A percentile compares a stretch with the other conserved stretches of the same genome.
phyloP scores from a whole-genome alignment of 2,797 vertebrate genomes.

The Tapirus indicus region DNA sequence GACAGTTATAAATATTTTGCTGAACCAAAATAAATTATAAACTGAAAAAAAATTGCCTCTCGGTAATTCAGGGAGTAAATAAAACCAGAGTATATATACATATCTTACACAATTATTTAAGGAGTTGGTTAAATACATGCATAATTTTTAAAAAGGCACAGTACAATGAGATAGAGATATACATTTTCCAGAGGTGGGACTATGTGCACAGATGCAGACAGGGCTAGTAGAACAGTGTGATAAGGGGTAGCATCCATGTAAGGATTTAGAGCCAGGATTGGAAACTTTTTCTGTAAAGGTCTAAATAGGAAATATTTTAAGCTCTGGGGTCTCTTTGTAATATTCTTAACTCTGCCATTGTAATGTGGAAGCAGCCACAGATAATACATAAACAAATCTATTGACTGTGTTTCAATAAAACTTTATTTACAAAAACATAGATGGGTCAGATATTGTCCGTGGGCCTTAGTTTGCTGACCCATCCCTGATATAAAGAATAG shows the following conservation, averaged over 20 bases:
- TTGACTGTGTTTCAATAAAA: background rate
- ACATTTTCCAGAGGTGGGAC: background rate
- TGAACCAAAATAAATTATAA: background rate
- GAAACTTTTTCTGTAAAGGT: background rate
- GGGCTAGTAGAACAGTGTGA: background rate
- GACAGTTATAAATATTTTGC: background rate
- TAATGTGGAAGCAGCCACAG: background rate
- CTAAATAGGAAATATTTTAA: background rate
- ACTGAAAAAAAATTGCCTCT: background rate
- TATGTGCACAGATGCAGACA: background rate
- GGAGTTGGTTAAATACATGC: background rate
- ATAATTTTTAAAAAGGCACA: background rate
- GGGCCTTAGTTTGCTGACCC: background rate
- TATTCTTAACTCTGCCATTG: background rate
- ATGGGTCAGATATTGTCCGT: background rate
- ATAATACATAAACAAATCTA: background rate
- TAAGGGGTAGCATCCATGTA: fast-evolving
- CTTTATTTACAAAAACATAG: background rate
- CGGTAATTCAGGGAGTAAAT: background rate
- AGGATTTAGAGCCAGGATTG: background rate
- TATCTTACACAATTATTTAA: background rate
- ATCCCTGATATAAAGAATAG: background rate
- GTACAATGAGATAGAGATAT: background rate
- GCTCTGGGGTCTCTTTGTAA: background rate
- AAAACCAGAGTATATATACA: background rate